Evolutionary conservation across 2,113 vertebrate genomes (phyloP), one percentile per base, ranked within the genome.

Genomic region (Bujurquina vittata): DNA sequence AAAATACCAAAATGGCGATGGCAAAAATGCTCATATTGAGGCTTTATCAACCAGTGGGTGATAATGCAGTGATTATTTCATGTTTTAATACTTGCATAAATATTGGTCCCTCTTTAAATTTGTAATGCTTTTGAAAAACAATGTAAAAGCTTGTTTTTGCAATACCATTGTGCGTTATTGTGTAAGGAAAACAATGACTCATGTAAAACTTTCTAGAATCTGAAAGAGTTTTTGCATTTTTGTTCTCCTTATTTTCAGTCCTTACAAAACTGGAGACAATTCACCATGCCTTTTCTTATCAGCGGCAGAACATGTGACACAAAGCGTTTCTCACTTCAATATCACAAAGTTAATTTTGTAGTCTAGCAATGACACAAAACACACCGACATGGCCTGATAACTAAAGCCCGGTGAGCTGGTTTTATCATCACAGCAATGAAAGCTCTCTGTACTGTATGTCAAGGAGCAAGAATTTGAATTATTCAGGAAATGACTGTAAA

Each of bases 261-360:
- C 17, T 52, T 72, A 31, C 3, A 52, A 52, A 72, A 15, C 65
- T 49, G 23, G 43, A n/a, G 17, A 72, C 43, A 52, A 60, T 65
- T 58, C 37, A 37, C 60, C 23, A 10, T 26, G 67, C 49, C 5
- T 0, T 67, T 74, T 56, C 29, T 37, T 58, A 40, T 75, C 52
- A 9, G 11, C 23, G 0, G 17, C 65, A 72, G 10, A 65, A 35
- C 61, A 73, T 17, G 55, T 29, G 65, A 37, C 55, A 18, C 60
- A 35, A 43, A 1, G 10, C 0, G 43, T 83, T 54, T 59, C 43
- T n/a, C 23, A 23, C 56, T 62, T 80, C 5, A 7, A n/a, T 75
- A 43, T 73, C 23, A 3, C 29, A 23, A 2, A 60, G 77, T 86
- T 86, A 81, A 81, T 83, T 86, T 78, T 61, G 65, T 69, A 84